phyloP scores from a whole-genome alignment of 2,888 invertebrate species.

The Drosophila pseudotakahashii region DNA sequence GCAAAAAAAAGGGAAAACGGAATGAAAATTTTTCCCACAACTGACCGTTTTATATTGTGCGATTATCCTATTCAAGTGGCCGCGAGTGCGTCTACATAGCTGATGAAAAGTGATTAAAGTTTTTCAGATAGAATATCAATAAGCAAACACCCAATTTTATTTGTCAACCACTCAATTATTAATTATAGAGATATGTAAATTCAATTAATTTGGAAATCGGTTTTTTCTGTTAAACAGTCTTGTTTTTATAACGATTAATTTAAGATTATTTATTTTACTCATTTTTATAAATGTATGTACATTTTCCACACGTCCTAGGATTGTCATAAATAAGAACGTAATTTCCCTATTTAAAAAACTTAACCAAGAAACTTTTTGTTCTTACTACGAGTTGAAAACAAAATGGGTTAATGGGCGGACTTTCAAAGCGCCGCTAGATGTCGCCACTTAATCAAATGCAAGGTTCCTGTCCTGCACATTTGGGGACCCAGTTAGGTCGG shows the following conservation, averaged over 20 bases:
- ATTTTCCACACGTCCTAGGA: neutral
- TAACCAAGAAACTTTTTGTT: too few species aligned
- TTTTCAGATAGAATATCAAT: neutral
- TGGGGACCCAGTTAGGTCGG: neutral
- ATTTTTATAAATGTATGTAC: neutral
- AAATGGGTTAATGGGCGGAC: too few species aligned
- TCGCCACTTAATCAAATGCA: neutral
- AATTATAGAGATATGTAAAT: neutral
- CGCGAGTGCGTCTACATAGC: neutral
- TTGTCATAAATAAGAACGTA: too few species aligned
- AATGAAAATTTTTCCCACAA: conserved; percentile 7
- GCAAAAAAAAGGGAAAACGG: neutral
- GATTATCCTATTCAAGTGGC: conserved; percentile 57
- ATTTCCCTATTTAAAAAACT: too few species aligned
- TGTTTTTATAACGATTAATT: neutral
- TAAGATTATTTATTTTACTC: neutral
- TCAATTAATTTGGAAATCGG: neutral
- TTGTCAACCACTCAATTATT: neutral
- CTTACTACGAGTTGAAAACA: too few species aligned
- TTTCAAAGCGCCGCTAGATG: conserved; percentile 15
- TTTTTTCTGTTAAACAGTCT: neutral
- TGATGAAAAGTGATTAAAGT: conserved; percentile 9
- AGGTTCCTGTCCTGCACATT: too few species aligned
- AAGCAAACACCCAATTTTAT: neutral
- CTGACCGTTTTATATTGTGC: conserved; percentile 22